phyloP scores from a whole-genome alignment of 2,797 vertebrate species.

The Poecilia gillii region DNA sequence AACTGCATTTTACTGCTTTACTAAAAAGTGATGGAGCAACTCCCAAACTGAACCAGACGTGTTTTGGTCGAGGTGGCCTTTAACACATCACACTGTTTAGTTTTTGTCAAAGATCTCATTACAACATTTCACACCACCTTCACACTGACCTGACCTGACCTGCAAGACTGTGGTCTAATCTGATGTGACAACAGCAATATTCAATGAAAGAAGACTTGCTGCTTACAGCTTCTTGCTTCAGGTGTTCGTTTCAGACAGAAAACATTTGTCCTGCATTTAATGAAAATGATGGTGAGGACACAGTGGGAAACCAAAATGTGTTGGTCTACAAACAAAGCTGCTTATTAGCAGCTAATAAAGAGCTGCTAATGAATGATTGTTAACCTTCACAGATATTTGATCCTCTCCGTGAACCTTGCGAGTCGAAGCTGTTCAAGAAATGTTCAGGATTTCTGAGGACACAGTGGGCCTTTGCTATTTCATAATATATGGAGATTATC shows the following conservation, averaged over 20 bases:
- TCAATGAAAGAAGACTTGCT: not conserved
- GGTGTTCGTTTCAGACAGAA: not conserved
- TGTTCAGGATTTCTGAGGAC: not conserved
- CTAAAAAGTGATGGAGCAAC: not conserved
- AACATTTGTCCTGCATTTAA: not conserved
- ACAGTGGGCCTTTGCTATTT: not conserved
- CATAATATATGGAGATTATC: not conserved
- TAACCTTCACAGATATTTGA: too few relatives aligned
- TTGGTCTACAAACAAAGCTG: too few relatives aligned
- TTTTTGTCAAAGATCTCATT: not conserved
- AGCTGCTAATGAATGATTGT: too few relatives aligned
- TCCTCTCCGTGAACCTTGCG: not conserved
- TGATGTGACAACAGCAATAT: not conserved
- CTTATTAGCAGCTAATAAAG: too few relatives aligned
- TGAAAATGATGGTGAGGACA: not conserved
- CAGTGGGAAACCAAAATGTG: not conserved
- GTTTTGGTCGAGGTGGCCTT: not conserved
- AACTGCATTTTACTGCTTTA: conserved; percentile 1
- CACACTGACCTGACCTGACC: not conserved
- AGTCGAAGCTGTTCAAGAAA: not conserved
- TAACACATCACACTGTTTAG: not conserved
- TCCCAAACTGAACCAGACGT: not conserved
- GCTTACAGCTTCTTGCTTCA: not conserved
- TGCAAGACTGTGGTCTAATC: not conserved
- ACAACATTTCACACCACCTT: not conserved